A percentile compares a stretch with the other conserved stretches of the same genome.
Conservation (phyloP, 2,888 invertebrate species). For the Erebia ligea region DNA sequence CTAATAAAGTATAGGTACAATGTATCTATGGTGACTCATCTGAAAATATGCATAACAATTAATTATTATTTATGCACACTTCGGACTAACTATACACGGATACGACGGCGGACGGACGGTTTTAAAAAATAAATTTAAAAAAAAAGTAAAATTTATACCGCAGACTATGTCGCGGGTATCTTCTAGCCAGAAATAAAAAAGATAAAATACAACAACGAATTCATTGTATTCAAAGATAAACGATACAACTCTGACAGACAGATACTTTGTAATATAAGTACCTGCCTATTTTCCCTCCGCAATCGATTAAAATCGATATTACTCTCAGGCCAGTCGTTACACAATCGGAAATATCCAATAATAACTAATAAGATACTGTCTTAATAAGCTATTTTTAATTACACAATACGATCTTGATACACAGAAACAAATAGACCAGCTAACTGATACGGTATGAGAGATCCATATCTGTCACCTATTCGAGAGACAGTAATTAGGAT, state of each 20-base stretch:
- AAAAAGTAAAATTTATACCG: too few species aligned
- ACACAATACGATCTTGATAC: conserved; percentile 67
- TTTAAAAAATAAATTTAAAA: too few species aligned
- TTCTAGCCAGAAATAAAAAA: background rate
- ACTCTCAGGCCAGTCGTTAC: conserved; percentile 25
- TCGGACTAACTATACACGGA: too few species aligned
- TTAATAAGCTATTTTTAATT: conserved; percentile 40
- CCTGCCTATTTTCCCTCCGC: conserved; percentile 16
- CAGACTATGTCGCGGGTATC: too few species aligned
- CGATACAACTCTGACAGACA: conserved; percentile 10
- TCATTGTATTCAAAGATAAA: conserved; percentile 13
- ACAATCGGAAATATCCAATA: conserved; percentile 33
- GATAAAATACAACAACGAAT: background rate
- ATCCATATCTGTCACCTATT: conserved; percentile 34
- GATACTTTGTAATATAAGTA: conserved; percentile 22
- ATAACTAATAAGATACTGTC: conserved; percentile 31
- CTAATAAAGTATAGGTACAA: too few species aligned
- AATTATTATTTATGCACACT: too few species aligned
- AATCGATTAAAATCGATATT: conserved; percentile 30
- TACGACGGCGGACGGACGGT: too few species aligned
- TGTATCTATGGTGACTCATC: too few species aligned
- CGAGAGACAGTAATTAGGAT: conserved; percentile 51
- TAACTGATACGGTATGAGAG: conserved; percentile 57
- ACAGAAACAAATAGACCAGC: conserved; percentile 65
- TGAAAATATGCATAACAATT: too few species aligned